phyloP scores from a whole-genome alignment of 2,113 vertebrate genomes.

The Budorcas taxicolor region DNA sequence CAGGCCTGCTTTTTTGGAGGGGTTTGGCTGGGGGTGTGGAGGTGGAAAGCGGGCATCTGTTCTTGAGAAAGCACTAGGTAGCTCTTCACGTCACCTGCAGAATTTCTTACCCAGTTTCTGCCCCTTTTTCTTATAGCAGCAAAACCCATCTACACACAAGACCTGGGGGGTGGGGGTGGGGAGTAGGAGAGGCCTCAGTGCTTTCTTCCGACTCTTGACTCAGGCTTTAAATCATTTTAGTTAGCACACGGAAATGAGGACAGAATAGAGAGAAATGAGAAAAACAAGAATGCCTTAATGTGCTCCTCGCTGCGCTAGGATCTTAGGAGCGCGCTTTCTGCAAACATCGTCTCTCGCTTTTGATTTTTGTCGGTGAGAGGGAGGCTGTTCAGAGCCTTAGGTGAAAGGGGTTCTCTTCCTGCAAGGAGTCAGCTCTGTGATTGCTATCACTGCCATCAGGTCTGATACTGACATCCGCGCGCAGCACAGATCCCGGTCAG shows the following conservation, averaged over 20 bases:
- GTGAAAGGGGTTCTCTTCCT: background rate
- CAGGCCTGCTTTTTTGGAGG: background rate
- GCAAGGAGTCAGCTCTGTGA: background rate
- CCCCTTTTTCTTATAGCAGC: background rate
- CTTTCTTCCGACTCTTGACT: background rate
- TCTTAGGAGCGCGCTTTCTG: background rate
- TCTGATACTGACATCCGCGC: background rate
- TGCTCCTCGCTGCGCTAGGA: background rate
- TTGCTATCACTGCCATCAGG: background rate
- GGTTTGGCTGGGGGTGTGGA: background rate
- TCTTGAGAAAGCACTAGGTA: background rate
- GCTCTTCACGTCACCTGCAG: background rate
- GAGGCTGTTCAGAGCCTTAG: background rate
- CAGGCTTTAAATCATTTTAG: constrained; percentile 7
- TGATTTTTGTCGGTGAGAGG: background rate
- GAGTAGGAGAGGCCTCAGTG: background rate
- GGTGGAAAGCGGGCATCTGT: background rate
- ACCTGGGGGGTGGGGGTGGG: background rate
- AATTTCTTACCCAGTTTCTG: background rate
- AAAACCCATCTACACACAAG: background rate
- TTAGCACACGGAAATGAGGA: background rate
- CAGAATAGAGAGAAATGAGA: background rate
- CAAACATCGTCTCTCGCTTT: background rate
- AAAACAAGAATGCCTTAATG: background rate
- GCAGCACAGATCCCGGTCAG: background rate